These are phyloP conservation scores for Rhyzopertha dominica DNA, from an alignment of 1,140 invertebrate species.

Conservation along the genomic window DNA sequence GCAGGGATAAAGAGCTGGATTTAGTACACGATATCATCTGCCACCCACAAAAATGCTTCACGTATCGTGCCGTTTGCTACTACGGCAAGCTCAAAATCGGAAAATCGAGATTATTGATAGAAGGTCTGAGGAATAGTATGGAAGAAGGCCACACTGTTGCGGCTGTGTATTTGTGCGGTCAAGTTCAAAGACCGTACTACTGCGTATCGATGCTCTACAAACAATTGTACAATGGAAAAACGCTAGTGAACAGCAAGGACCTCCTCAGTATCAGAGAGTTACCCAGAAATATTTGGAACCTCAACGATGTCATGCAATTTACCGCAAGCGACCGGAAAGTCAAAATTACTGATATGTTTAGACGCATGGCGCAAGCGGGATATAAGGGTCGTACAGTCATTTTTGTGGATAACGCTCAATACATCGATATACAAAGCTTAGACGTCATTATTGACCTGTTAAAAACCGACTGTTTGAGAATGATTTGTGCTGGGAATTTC, in stretches of 20 bases:
- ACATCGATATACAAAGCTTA: slow-evolving; percentile 23
- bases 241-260: slow-evolving; percentile 5
- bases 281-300: slow-evolving; percentile 19
- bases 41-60: slow-evolving; percentile 25
- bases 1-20: slow-evolving; percentile 46
- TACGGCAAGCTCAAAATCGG: slow-evolving; percentile 46
- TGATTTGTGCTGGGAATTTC: slow-evolving; percentile 21
- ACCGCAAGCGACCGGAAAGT: too few species aligned
- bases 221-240: slow-evolving; percentile 27
- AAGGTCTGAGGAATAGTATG: slow-evolving; percentile 39
- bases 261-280: slow-evolving; percentile 3
- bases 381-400: slow-evolving; percentile 9
- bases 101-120: slow-evolving; percentile 46
- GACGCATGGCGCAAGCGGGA: slow-evolving; percentile 1
- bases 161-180: slow-evolving; percentile 15
- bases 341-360: slow-evolving; percentile 12
- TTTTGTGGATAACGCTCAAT: slow-evolving; percentile 26
- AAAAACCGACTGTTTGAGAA: slow-evolving; percentile 10
- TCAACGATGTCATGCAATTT: slow-evolving; percentile 23
- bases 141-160: slow-evolving; percentile 3
- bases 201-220: slow-evolving; percentile 22
- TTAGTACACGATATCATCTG: slow-evolving; percentile 45
- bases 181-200: slow-evolving; percentile 21
- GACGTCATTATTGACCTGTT: slow-evolving; percentile 19
- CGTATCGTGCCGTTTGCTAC: slow-evolving; percentile 26